Evolutionary conservation across 2,888 invertebrate genomes (phyloP).

Genomic region (Mystacides longicornis): DNA sequence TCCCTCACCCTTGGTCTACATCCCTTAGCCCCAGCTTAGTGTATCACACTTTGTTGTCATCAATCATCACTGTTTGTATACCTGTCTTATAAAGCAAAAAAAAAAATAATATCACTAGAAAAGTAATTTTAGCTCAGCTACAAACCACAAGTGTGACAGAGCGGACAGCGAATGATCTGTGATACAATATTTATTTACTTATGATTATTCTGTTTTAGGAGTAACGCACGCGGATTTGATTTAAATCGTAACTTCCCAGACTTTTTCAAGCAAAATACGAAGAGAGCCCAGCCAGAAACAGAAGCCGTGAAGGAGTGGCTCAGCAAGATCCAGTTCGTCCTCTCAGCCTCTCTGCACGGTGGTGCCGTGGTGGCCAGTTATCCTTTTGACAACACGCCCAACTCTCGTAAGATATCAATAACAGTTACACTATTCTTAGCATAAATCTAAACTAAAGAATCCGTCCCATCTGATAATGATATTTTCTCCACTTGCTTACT

Average conservation of each 20-base stretch:
- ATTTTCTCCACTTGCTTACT: too few relatives aligned
- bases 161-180: neutral
- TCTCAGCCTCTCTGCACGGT: slow-evolving; percentile 91
- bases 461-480: neutral
- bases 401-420: slow-evolving; percentile 76
- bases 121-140: too few relatives aligned
- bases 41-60: too few relatives aligned
- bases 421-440: neutral
- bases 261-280: slow-evolving; percentile 83
- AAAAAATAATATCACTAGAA: too few relatives aligned
- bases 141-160: too few relatives aligned
- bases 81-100: too few relatives aligned
- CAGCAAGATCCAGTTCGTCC: slow-evolving; percentile 83
- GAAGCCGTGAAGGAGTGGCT: slow-evolving; percentile 93
- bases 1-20: too few relatives aligned
- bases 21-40: too few relatives aligned
- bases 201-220: slow-evolving; percentile 41
- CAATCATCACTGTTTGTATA: too few relatives aligned
- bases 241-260: slow-evolving; percentile 96
- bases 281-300: slow-evolving; percentile 88
- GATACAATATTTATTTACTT: neutral
- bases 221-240: slow-evolving; percentile 83
- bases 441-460: slow-evolving; percentile 25
- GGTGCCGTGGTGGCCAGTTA: slow-evolving; percentile 95
- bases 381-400: slow-evolving; percentile 93